Evolutionary conservation across 2,797 vertebrate genomes (phyloP).

Genomic region (Decapterus maruadsi): DNA sequence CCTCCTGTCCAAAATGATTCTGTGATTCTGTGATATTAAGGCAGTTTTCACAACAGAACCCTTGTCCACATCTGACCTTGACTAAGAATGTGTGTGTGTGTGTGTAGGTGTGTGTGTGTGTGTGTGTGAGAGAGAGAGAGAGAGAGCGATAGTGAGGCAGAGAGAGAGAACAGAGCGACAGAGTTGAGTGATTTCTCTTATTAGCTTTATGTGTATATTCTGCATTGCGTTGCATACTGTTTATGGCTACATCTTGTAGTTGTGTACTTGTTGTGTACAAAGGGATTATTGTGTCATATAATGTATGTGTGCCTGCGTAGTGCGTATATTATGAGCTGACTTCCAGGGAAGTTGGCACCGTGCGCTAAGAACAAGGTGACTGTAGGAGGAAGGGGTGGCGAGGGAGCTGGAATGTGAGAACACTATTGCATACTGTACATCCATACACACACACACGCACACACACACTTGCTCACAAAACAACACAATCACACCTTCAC

Average conservation of each 20-base stretch:
- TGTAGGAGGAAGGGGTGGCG: constrained; percentile 72
- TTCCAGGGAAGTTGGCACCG: constrained; percentile 71
- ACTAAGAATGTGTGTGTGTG: constrained; percentile 36
- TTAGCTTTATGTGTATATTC: neutral
- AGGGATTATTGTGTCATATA: neutral
- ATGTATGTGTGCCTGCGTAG: neutral
- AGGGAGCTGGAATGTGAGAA: constrained; percentile 82
- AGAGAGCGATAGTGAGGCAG: neutral
- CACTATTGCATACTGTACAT: constrained; percentile 55
- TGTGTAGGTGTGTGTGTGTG: neutral
- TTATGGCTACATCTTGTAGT: neutral
- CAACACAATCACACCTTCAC: constrained; percentile 60
- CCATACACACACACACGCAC: constrained; percentile 23
- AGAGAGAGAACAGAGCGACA: too few species aligned
- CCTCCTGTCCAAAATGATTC: neutral
- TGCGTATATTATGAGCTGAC: constrained; percentile 42
- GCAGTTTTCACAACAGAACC: constrained; percentile 46
- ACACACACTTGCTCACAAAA: constrained; percentile 30
- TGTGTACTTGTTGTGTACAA: neutral
- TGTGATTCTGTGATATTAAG: constrained; percentile 17
- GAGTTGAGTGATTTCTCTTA: neutral
- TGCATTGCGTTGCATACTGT: neutral
- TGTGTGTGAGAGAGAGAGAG: neutral
- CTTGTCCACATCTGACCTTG: constrained; percentile 74
- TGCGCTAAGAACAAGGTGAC: constrained; percentile 80